A percentile compares a stretch with the other conserved stretches of the same genome.
Evolutionary conservation across 1,140 invertebrate species (phyloP).

Genomic region (Thaumetopoea pityocampa): DNA sequence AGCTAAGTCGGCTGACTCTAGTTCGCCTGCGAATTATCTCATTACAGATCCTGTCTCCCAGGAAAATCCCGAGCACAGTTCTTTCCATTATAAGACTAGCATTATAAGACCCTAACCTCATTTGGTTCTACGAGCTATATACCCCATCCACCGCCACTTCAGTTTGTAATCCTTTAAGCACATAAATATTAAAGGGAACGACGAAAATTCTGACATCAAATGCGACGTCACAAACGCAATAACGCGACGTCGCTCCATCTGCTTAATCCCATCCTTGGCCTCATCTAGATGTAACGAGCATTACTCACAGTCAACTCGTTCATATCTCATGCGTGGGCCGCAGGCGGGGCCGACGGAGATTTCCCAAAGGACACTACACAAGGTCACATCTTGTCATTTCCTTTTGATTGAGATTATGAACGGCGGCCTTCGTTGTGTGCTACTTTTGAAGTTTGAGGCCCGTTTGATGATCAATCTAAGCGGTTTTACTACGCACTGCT

Average conservation of each 20-base stretch:
- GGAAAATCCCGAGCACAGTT: too few relatives aligned
- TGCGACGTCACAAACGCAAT: slow-evolving; percentile 15
- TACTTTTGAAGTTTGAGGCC: too few relatives aligned
- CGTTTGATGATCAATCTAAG: too few relatives aligned
- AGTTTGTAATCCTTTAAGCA: too few relatives aligned
- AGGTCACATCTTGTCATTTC: slow-evolving; percentile 16
- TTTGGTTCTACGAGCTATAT: too few relatives aligned
- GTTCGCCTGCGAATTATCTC: too few relatives aligned
- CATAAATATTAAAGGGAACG: background rate
- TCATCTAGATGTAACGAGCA: slow-evolving; percentile 17
- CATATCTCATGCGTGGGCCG: slow-evolving; percentile 19
- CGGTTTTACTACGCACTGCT: too few relatives aligned
- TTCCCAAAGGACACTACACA: slow-evolving; percentile 17
- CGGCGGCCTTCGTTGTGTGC: slow-evolving; percentile 3
- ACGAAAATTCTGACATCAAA: background rate
- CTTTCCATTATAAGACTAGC: too few relatives aligned
- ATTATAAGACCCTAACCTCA: too few relatives aligned
- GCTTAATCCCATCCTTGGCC: slow-evolving; percentile 19
- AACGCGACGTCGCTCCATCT: slow-evolving; percentile 7
- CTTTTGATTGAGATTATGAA: slow-evolving; percentile 8
- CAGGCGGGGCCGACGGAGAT: slow-evolving; percentile 17
- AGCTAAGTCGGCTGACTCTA: too few relatives aligned
- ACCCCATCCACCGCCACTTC: too few relatives aligned
- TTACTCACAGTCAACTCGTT: slow-evolving; percentile 17
- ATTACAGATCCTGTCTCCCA: too few relatives aligned